Evolutionary conservation across 1,140 invertebrate species (phyloP).

Genomic region (Drosophila orena): DNA sequence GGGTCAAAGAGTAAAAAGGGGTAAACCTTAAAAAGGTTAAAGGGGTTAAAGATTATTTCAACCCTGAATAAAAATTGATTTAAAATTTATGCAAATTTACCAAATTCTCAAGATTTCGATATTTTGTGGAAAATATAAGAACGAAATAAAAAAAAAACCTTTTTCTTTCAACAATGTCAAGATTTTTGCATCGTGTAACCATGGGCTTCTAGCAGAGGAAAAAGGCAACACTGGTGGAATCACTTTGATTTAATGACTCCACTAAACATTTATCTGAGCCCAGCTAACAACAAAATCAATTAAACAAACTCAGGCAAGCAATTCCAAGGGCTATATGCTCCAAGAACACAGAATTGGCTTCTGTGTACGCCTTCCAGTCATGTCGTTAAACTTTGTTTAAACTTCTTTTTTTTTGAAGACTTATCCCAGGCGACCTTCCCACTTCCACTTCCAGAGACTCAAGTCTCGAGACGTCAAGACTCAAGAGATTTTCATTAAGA

Average conservation of each 20-base stretch:
- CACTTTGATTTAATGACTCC: constrained; percentile 44
- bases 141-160: too few species aligned
- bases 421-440: constrained; percentile 47
- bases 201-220: background rate
- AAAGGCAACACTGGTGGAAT: constrained; percentile 10
- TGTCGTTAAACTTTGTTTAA: constrained; percentile 47
- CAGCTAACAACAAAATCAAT: constrained; percentile 62
- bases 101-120: too few species aligned
- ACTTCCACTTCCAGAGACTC: constrained; percentile 9
- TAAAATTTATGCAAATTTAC: background rate
- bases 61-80: background rate
- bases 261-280: constrained; percentile 45
- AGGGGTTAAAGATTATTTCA: background rate
- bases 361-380: constrained; percentile 22
- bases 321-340: constrained; percentile 6
- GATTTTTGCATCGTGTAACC: constrained; percentile 11
- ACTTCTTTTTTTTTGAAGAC: constrained; percentile 14
- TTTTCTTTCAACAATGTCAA: background rate
- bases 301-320: constrained; percentile 40
- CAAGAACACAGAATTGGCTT: constrained; percentile 17
- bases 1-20: background rate
- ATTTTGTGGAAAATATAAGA: background rate
- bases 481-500: constrained; percentile 60
- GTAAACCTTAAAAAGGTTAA: background rate
- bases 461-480: background rate